Percentiles rank a stretch among this genome's conserved stretches.
Evolutionary conservation across 2,113 vertebrate species (phyloP).

Genomic region (Mohoua ochrocephala): DNA sequence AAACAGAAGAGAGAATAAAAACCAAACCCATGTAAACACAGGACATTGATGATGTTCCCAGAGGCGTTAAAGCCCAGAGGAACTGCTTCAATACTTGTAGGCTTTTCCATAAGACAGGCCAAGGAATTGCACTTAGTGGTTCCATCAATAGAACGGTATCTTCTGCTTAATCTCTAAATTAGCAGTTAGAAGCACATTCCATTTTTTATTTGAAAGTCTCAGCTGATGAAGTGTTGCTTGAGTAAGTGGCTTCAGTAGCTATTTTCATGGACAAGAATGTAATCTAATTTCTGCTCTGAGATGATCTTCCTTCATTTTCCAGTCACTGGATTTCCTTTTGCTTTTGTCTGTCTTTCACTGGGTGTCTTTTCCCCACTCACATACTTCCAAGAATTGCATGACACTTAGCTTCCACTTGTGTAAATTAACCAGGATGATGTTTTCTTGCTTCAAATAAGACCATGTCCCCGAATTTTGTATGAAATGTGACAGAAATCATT

Average conservation of each 20-base stretch:
- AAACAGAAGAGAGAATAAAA: neutral
- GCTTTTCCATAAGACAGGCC: neutral
- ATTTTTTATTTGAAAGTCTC: neutral
- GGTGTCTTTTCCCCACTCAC: neutral
- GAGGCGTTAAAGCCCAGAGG: neutral
- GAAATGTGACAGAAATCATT: neutral
- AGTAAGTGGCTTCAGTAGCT: neutral
- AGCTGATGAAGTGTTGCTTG: neutral
- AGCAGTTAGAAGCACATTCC: neutral
- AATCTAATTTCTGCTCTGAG: neutral
- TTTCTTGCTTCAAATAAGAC: neutral
- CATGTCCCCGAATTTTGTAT: neutral
- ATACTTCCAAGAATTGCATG: neutral
- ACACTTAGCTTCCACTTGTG: neutral
- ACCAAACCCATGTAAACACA: neutral
- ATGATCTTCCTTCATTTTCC: neutral
- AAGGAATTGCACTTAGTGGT: neutral
- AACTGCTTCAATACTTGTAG: neutral
- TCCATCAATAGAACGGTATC: neutral
- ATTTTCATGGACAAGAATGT: neutral
- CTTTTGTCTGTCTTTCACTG: neutral
- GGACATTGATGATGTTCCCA: neutral
- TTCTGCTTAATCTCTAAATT: neutral
- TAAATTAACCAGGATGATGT: neutral
- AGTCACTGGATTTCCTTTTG: neutral